These are phyloP conservation scores for Colletes latitarsis DNA, from an alignment of 1,140 invertebrate genomes.

Conservation along the genomic window DNA sequence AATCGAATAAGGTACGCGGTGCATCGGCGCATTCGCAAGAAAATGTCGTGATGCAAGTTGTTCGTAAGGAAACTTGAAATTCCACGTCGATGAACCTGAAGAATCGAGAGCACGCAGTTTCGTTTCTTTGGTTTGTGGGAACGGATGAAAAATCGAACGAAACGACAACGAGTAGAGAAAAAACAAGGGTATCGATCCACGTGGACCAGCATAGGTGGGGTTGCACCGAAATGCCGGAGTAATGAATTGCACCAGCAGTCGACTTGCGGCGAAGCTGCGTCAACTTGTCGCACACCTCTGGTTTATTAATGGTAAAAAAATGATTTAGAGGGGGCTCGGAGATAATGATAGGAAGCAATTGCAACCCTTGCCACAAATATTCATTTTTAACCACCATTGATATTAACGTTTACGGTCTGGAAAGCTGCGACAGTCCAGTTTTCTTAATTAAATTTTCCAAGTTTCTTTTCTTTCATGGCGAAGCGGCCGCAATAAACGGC, in stretches of 20 bases:
- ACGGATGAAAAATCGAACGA: not conserved
- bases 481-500: no score
- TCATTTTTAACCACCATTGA: no score
- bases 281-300: not conserved
- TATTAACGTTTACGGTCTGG: no score
- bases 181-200: not conserved
- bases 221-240: conserved; percentile 5
- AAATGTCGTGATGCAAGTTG: no score
- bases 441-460: no score
- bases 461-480: no score
- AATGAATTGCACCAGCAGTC: not conserved
- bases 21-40: not conserved
- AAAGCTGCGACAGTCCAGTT: no score
- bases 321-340: not conserved
- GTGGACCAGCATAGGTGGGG: not conserved
- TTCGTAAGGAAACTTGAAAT: no score
- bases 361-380: no score
- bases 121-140: not conserved
- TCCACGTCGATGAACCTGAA: not conserved
- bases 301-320: not conserved
- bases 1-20: not conserved
- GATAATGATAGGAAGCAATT: no score
- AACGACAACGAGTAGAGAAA: not conserved
- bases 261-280: not conserved
- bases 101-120: not conserved